Percentiles rank a stretch among this genome's conserved stretches.
phyloP scores from a whole-genome alignment of 2,888 invertebrate species.

The Pelosia muscerda region DNA sequence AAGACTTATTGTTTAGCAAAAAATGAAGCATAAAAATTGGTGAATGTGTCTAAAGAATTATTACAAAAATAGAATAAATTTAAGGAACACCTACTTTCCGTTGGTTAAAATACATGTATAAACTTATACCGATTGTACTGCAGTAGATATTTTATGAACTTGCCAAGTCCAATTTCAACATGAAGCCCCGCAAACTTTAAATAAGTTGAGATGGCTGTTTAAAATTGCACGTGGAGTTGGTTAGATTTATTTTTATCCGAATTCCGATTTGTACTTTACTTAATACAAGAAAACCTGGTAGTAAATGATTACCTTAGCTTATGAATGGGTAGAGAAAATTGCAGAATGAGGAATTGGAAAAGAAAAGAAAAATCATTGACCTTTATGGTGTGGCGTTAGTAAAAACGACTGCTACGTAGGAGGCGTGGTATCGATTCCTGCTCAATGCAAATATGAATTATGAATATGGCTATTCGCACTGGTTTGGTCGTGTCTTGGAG shows the following conservation, averaged over 20 bases:
- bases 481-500: no score
- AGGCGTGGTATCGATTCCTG: no score
- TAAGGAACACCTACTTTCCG: neutral
- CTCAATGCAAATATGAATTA: no score
- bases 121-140: neutral
- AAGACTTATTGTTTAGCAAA: no score
- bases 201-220: neutral
- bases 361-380: no score
- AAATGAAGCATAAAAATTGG: no score
- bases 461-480: no score
- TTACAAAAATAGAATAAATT: neutral
- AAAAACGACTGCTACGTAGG: no score
- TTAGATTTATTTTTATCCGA: neutral
- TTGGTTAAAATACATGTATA: neutral
- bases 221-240: neutral
- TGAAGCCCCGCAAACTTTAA: neutral
- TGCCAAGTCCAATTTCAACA: slow-evolving; percentile 1
- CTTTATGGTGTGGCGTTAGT: no score
- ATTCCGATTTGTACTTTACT: neutral
- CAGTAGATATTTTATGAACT: neutral
- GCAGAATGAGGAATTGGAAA: no score
- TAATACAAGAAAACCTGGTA: neutral
- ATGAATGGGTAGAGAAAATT: neutral
- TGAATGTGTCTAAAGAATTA: neutral
- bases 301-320: neutral